Evolutionary conservation across 2,888 invertebrate species (phyloP).

Genomic region (Andrena trimmerana): DNA sequence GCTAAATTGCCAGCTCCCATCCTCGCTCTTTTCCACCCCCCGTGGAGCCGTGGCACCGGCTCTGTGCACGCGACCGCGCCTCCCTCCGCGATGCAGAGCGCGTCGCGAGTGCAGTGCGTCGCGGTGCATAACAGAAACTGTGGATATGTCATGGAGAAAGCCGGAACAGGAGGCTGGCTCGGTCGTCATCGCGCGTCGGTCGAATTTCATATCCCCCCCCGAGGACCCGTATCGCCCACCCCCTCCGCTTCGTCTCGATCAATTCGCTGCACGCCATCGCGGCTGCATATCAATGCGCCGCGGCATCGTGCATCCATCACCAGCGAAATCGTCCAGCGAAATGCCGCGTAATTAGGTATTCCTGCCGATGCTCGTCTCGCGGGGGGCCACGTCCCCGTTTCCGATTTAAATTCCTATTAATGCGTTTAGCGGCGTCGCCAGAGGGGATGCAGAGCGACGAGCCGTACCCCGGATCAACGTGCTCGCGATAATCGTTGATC

Average conservation of each 20-base stretch:
- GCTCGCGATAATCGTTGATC: not conserved
- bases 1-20: constrained; percentile 59
- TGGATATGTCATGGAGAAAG: constrained; percentile 70
- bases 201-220: constrained; percentile 66
- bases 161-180: constrained; percentile 57
- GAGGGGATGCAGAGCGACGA: not conserved
- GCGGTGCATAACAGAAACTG: constrained; percentile 71
- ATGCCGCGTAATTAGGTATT: constrained; percentile 70
- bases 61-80: constrained; percentile 34
- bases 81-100: constrained; percentile 53
- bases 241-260: constrained; percentile 64
- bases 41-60: not conserved
- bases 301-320: constrained; percentile 65
- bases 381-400: constrained; percentile 43
- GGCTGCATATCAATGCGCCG: constrained; percentile 71
- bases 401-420: constrained; percentile 62
- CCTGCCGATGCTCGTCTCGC: constrained; percentile 54
- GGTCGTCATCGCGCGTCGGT: constrained; percentile 55
- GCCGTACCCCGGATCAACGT: not conserved
- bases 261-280: constrained; percentile 71
- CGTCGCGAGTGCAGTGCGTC: constrained; percentile 59
- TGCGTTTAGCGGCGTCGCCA: constrained; percentile 2
- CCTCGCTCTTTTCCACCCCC: not conserved
- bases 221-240: constrained; percentile 10
- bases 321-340: constrained; percentile 68